These are phyloP conservation scores for Tragelaphus scriptus DNA, from an alignment of 2,113 vertebrate genomes.

Conservation along the genomic window DNA sequence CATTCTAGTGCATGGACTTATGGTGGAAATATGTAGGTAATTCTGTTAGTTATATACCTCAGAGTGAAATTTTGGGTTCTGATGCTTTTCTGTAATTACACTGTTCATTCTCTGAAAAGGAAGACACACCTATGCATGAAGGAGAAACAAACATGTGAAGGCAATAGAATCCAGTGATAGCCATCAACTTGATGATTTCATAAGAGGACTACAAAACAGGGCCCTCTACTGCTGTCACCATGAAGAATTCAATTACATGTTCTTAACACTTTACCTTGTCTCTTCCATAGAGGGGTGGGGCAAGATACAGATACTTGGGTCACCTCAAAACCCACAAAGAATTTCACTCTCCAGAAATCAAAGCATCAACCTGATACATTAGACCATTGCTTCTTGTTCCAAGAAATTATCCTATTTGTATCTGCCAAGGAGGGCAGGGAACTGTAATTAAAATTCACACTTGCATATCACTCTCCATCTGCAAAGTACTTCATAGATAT, in stretches of 20 bases:
- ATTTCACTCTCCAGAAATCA: neutral
- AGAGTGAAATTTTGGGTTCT: neutral
- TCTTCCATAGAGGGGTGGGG: neutral
- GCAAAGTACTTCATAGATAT: slow-evolving; percentile 36
- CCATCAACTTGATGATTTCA: neutral
- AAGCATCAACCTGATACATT: neutral
- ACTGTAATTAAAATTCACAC: slow-evolving; percentile 37
- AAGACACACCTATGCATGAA: neutral
- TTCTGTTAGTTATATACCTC: neutral
- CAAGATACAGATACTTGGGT: neutral
- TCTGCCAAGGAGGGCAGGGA: neutral
- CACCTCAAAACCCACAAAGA: neutral
- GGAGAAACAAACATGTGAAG: neutral
- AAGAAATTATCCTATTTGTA: slow-evolving; percentile 20
- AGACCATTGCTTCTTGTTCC: neutral
- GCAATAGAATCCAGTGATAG: neutral
- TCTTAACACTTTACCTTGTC: neutral
- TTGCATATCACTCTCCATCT: slow-evolving; percentile 42
- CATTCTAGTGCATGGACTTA: neutral
- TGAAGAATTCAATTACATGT: neutral
- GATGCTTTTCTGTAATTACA: neutral
- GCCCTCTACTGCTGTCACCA: neutral
- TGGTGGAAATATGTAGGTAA: neutral
- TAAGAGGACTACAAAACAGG: neutral
- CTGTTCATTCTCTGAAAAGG: neutral